Percentiles rank a stretch among this genome's conserved stretches.
These are phyloP conservation scores for Lasius fuliginosus DNA, from an alignment of 2,888 invertebrate species.

Conservation along the genomic window DNA sequence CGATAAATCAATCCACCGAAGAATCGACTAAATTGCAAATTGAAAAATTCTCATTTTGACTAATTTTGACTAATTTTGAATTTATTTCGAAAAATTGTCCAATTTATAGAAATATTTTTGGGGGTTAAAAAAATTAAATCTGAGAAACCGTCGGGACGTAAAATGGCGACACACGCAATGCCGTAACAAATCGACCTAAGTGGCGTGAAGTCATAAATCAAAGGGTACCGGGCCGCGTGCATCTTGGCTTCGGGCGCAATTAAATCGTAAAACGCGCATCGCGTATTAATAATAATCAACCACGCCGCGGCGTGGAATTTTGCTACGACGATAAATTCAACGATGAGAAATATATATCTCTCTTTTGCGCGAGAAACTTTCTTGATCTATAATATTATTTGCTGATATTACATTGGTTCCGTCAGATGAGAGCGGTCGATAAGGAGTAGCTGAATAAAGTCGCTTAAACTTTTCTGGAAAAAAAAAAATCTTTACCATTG, in stretches of 20 bases:
- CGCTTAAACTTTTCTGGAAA: not conserved
- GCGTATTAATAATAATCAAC: conserved; percentile 71
- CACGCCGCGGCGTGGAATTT: conserved; percentile 56
- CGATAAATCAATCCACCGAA: conserved; percentile 47
- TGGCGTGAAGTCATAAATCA: conserved; percentile 73
- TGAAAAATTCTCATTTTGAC: not conserved
- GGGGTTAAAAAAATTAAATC: not conserved
- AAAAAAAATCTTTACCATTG: not conserved
- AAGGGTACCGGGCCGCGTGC: conserved; percentile 40
- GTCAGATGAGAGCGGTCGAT: not conserved
- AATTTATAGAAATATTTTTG: not conserved
- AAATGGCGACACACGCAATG: conserved; percentile 22
- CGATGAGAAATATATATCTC: not conserved
- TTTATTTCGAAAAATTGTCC: not conserved
- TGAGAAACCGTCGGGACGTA: not conserved
- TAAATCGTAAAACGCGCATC: conserved; percentile 67
- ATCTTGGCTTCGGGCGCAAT: conserved; percentile 27
- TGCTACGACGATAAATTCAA: not conserved
- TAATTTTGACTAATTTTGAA: not conserved
- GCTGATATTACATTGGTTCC: not conserved
- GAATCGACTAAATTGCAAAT: not conserved
- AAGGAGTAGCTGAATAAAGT: not conserved
- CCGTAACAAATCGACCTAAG: conserved; percentile 71
- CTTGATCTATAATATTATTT: not conserved
- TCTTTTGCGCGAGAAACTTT: not conserved